Evolutionary conservation across 2,888 invertebrate genomes (phyloP), one percentile per base, ranked within the genome.

Genomic region (Dusona sp.): DNA sequence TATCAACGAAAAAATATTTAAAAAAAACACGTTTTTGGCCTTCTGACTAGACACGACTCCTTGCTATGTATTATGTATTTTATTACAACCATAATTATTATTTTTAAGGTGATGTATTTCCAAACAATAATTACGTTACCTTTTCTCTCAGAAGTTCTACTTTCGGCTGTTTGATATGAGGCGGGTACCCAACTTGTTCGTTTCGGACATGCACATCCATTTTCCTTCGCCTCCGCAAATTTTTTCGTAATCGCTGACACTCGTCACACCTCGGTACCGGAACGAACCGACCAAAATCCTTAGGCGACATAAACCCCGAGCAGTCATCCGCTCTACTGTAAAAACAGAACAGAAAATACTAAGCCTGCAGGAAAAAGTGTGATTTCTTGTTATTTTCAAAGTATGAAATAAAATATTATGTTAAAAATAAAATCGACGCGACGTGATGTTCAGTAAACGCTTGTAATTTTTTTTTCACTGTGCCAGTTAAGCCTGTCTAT

Each of bases 251-350:
- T 25, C 68, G 11, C 3, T 42, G 42, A 25, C 68, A 68, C 45
- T 38, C 68, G 16, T 68, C 42, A 6, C 68, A 68, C 22, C 68
- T 68, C 3, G 68, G 68, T 13, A 68, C 42, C 2, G 38, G 68
- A 38, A 42, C 42, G 16, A 68, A 68, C n/a, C 42, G 38, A 11
- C 38, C 25, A 25, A 68, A 68, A 68, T 68, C 68, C 42, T 68
- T 68, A 1, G 68, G 36, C 16, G 68, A 68, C 68, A 68, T 68
- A 13, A 68, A 68, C 7, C 68, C 68, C 0, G 42, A 45, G 45
- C 68, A 68, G 22, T 68, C 42, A 1, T 42, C 42, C 3, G 68
- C 68, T n/a, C 68, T 45, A 45, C 68, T 68, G 68, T 22, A 6
- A 25, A 45, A 68, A 45, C 36, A 19, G 8, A 8, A 65, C 9